phyloP scores from a whole-genome alignment of 2,797 vertebrate genomes.

The Parauchenoglanis ngamensis region DNA sequence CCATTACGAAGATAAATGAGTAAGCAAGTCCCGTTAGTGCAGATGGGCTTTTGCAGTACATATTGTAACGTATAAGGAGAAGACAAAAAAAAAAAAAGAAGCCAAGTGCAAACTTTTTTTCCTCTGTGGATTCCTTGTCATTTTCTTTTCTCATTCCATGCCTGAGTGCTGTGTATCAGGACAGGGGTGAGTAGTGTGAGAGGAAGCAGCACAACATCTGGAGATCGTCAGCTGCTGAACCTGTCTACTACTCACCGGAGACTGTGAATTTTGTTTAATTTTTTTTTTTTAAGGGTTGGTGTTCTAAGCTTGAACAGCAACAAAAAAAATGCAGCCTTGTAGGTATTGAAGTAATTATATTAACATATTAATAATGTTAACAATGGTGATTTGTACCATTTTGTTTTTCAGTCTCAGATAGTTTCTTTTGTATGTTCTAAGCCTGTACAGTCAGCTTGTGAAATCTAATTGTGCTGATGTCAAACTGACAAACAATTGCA shows the following conservation, averaged over 20 bases:
- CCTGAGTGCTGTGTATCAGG: constrained; percentile 65
- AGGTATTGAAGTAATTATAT: constrained; percentile 81
- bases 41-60: constrained; percentile 61
- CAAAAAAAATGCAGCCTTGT: constrained; percentile 71
- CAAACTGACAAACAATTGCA: constrained; percentile 66
- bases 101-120: constrained; percentile 65
- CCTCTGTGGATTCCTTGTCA: constrained; percentile 71
- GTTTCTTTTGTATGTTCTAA: constrained; percentile 72
- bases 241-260: constrained; percentile 59
- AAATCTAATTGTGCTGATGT: constrained; percentile 69
- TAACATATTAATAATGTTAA: constrained; percentile 75
- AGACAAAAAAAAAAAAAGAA: constrained; percentile 59
- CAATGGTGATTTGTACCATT: constrained; percentile 63
- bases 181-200: constrained; percentile 64
- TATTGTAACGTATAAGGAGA: constrained; percentile 54
- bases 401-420: constrained; percentile 62
- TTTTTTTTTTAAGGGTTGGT: constrained; percentile 73
- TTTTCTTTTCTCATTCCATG: constrained; percentile 80
- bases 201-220: constrained; percentile 53
- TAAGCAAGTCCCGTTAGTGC: constrained; percentile 41
- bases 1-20: constrained; percentile 62
- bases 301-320: constrained; percentile 72
- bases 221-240: constrained; percentile 42
- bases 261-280: constrained; percentile 62
- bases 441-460: constrained; percentile 76